Evolutionary conservation across 2,888 invertebrate genomes (phyloP), one percentile per base, ranked within the genome.

Genomic region (Catocala sponsa): DNA sequence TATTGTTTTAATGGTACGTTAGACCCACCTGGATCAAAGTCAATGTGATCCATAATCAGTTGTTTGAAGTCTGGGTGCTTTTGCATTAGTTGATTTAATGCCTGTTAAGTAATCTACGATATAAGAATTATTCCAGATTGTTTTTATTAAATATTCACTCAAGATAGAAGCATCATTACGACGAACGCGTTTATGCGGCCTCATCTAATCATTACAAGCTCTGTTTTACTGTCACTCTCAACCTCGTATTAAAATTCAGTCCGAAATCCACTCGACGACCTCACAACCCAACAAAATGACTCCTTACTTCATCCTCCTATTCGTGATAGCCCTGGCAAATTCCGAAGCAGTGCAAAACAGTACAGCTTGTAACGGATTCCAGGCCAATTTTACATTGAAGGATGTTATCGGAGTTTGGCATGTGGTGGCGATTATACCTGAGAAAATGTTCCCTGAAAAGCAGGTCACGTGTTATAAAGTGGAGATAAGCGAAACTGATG

Each of bases 401-500:
- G 81, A 83, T 47, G 79, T 90, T 2, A 71, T 88, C 0, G 93
- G 92, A 0, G 65, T 80, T 1, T 94, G 93, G 93, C 80, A 90
- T 42, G 90, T 91, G 7, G 92, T 91, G 0, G 91, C 91, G 0
- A 84, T 92, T 0, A 84, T 92, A 47, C 93, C 93, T 0, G 91
- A 87, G 35, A 88, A 84, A n/a, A 56, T 84, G 58, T 92, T 90
- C 57, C 90, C 91, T 11, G 85, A 90, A 11, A 84, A 84, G 41
- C 81, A 85, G 7, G 76, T 92, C 2, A 80, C 82, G 0, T 93
- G 93, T 68, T 91, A 89, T 63, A 82, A 79, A 46, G 90, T 92
- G 61, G 92, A 92, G 10, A 88, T 92, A 35, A 90, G 90, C 68
- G 93, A 94, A 62, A 87, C 86, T 53, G 93, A 93, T 72, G 88